Base-by-base conservation (phyloP, 2,888 invertebrate genomes). In the Morinoia aosen region DNA sequence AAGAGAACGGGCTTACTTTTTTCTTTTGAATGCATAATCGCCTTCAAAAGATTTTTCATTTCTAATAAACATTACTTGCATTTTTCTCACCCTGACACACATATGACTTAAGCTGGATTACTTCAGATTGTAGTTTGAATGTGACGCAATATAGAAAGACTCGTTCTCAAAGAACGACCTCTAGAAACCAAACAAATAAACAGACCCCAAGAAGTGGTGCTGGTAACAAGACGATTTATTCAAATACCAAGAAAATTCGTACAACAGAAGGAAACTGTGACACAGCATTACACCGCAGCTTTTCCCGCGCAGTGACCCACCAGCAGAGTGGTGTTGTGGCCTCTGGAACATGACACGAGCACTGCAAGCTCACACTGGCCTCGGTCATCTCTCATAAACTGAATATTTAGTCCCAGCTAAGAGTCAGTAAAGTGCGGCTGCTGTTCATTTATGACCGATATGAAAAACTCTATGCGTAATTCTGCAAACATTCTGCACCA, bases 241-340 rank as follows among this genome's bases (percentile, higher is more conserved):
- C 33, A 19, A 76, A 76, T 76, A 25, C 12, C 76, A 76, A 76
- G 76, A 76, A 76, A 76, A 76, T 76, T 33, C 76, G 76, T 33
- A 3, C 5, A 76, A 76, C 3, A 12, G 25, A 33, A 76, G 33
- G 19, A 0, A 76, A 76, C 7, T 76, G 76, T 76, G 76, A 76
- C 76, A 33, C 76, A 76, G 76, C 76, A 76, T 76, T 76, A 76
- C 76, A 76, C 76, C 76, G 76, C 76, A 76, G 25, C 76, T 76
- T 76, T 10, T 76, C 10, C 33, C 48, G 48, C 48, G 48, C 76
- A 76, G 33, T 76, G 76, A 76, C 76, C 76, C 76, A 76, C 25
- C 76, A 76, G 25, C 33, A 76, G 25, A 76, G 48, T 76, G 76
- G 76, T 25, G 10, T 33, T 76, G 76, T 76, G 25, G 33, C 33